phyloP scores from a whole-genome alignment of 2,797 vertebrate species.

The Danio kyathit region DNA sequence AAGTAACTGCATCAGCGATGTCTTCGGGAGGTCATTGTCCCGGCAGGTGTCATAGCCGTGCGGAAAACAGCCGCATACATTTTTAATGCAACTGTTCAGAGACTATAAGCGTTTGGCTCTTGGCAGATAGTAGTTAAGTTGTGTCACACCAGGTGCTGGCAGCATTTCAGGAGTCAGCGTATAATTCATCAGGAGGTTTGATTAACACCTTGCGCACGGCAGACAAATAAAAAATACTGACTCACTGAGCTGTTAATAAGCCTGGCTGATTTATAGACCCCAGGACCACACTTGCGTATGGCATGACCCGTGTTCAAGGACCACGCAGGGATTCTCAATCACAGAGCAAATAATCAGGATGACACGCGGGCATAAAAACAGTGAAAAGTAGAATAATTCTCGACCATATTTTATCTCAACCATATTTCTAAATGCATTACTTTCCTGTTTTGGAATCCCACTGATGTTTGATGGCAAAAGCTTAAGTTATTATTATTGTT shows the following conservation, averaged over 20 bases:
- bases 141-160: slow-evolving; percentile 43
- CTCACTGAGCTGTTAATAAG: slow-evolving; percentile 63
- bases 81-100: slow-evolving; percentile 52
- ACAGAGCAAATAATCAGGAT: slow-evolving; percentile 39
- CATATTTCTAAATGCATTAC: slow-evolving; percentile 6
- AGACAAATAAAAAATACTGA: slow-evolving; percentile 56
- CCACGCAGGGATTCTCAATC: slow-evolving; percentile 58
- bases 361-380: slow-evolving; percentile 15
- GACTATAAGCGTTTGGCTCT: slow-evolving; percentile 16
- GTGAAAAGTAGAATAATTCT: neutral
- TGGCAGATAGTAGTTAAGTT: slow-evolving; percentile 41
- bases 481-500: too few relatives aligned
- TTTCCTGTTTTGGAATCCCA: neutral
- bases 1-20: slow-evolving; percentile 16
- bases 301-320: slow-evolving; percentile 53
- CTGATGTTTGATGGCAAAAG: neutral
- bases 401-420: neutral
- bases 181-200: slow-evolving; percentile 60
- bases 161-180: slow-evolving; percentile 32
- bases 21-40: slow-evolving; percentile 28
- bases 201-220: slow-evolving; percentile 48
- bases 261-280: slow-evolving; percentile 65
- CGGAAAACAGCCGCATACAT: slow-evolving; percentile 49
- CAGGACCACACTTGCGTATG: slow-evolving; percentile 43
- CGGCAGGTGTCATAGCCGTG: neutral